Base-by-base conservation (phyloP, 2,113 vertebrate genomes). In the Lutjanus erythropterus region DNA sequence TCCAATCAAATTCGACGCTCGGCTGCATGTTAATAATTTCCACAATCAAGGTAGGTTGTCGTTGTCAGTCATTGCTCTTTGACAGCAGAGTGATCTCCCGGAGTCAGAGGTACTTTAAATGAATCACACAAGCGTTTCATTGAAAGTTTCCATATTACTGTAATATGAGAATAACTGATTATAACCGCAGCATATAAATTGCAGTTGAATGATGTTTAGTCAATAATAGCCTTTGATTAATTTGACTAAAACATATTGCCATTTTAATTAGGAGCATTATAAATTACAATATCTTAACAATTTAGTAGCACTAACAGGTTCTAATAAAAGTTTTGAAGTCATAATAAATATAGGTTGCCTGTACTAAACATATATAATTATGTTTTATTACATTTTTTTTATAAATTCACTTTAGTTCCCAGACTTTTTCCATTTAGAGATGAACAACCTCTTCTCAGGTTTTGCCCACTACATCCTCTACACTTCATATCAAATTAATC, bases 21-120 rank as follows among this genome's bases (percentile, higher is more conserved):
- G 37, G 68, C 58, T 29, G 71, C 53, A 62, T 0, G 41, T 53
- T 74, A 37, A 80, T 76, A 31, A 86, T 93, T 94, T 94, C 92
- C 90, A 92, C 80, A 60, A 90, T 71, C 77, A 72, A 0, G 60
- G 15, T 94, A 83, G 91, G 91, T 84, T 94, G 93, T 90, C 55
- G 14, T 71, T 68, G 83, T 91, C 91, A 87, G 67, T 70, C 80
- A 25, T 12, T 77, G 86, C 46, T 90, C 58, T 90, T 90, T 91
- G 85, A 92, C 89, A 81, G 73, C n/a, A 46, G n/a, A 62, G n/a
- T 83, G 62, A 72, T 72, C 76, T n/a, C n/a, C n/a, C n/a, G n/a
- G n/a, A 65, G 10, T 25, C 31, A 80, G 25, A 78, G 27, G 11
- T 75, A 18, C 11, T 27, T 19, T 46, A 29, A 46, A 85, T 59